A percentile compares a stretch with the other conserved stretches of the same genome.
Evolutionary conservation across 2,888 invertebrate genomes (phyloP).

Genomic region (Julus scandinavius): DNA sequence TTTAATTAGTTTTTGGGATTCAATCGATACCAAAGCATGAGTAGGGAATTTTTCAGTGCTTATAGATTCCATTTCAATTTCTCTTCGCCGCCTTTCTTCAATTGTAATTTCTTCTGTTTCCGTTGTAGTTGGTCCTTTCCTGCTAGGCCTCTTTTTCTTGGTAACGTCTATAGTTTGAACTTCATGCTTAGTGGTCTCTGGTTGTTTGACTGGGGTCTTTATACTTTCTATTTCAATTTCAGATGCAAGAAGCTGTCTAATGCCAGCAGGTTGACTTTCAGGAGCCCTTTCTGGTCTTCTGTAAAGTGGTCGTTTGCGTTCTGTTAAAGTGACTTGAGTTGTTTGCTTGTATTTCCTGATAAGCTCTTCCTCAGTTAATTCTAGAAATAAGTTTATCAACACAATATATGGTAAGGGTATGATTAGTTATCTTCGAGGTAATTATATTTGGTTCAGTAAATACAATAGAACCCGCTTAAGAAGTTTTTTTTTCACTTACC

Average conservation of each 20-base stretch:
- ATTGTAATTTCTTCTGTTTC: conserved; percentile 70
- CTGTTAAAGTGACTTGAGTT: conserved; percentile 45
- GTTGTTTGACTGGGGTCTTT: conserved; percentile 61
- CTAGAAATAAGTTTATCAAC: conserved; percentile 46
- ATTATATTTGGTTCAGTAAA: not conserved
- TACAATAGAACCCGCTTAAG: too few species aligned
- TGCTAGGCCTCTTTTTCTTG: conserved; percentile 13
- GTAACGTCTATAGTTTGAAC: conserved; percentile 49
- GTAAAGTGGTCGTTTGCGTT: conserved; percentile 21
- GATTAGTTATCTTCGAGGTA: not conserved
- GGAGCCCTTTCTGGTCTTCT: conserved; percentile 3
- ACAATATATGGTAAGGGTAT: not conserved
- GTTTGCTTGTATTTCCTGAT: conserved; percentile 45
- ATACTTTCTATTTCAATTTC: conserved; percentile 51
- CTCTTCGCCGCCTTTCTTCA: conserved; percentile 59
- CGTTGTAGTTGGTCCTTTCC: not conserved
- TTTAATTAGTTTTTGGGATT: conserved; percentile 19
- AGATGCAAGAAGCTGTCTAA: conserved; percentile 41
- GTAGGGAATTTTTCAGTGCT: conserved; percentile 19
- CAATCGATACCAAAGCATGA: not conserved
- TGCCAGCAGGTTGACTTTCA: conserved; percentile 2
- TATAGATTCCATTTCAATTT: not conserved
- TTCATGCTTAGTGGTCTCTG: conserved; percentile 63
- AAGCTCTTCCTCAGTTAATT: conserved; percentile 55
- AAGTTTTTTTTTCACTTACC: conserved; percentile 62